Base-by-base conservation (phyloP, 2,888 invertebrate genomes). In the Lithodes maja region DNA sequence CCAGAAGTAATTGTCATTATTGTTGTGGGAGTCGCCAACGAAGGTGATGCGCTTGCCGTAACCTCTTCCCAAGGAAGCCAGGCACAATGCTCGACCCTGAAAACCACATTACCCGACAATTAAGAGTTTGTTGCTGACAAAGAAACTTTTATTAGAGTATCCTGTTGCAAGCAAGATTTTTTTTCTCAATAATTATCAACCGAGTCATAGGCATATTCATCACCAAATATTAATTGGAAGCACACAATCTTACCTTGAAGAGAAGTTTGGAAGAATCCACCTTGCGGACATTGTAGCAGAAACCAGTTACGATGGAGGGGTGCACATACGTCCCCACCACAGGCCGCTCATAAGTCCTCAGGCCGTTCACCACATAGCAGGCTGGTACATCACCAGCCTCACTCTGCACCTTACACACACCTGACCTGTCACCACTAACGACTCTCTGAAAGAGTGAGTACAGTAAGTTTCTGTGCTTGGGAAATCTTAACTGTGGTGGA, bases 1-100 rank as follows among this genome's bases (percentile, higher is more conserved):
- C 96, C 96, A 97, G 94, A 97, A 97, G 93, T 96, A 96, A 93
- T 96, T 96, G 91, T 95, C 94, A 94, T 96, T 96, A 77, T 96
- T 94, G 71, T 95, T 94, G 54, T 93, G 93, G 78, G 94, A 94
- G 86, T 95, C 94, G 1, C 96, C 95, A 93, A 96, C 95, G 94
- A 97, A 97, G 1, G 96, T 96, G 91, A 97, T 94, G 78, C 97
- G 95, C 90, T 96, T 95, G 3, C 96, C 96, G 93, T 96, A 97
- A 7, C 97, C 97, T 92, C 96, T 95, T 0, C 97, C 97, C 92
- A 97, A 96, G 54, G 95, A 95, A 92, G 95, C 95, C 87, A 97
- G 94, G 5, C 95, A 95, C 85, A 96, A 94, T 68, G 96, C 96
- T 93, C 95, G 95, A n/a, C 95, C 96, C 92, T 95, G 94, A 93